phyloP scores from a whole-genome alignment of 1,140 invertebrate species.

The Caenorhabditis brenneri region DNA sequence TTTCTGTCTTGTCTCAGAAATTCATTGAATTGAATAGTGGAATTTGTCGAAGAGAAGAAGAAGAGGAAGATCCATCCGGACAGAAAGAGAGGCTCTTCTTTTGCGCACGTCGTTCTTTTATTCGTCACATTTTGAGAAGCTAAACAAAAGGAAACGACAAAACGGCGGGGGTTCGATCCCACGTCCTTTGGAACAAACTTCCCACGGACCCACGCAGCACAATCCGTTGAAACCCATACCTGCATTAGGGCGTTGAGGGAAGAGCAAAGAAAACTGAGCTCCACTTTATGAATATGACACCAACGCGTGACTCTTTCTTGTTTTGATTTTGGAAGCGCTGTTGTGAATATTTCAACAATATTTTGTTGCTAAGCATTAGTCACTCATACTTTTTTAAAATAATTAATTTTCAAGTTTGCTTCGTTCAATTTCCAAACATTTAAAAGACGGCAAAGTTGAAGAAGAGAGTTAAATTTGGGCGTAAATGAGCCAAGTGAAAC shows the following conservation, averaged over 20 bases:
- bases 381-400: no score
- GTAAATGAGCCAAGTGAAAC: no score
- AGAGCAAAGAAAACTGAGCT: neutral
- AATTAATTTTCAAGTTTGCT: no score
- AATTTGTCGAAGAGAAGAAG: constrained; percentile 10
- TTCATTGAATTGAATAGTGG: constrained; percentile 34
- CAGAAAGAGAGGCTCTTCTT: neutral
- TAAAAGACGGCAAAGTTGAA: no score
- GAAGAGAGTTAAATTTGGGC: no score
- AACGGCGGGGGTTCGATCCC: neutral
- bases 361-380: no score
- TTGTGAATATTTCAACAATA: no score
- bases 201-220: neutral
- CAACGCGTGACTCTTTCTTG: neutral
- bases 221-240: constrained; percentile 30
- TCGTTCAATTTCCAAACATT: no score
- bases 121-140: constrained; percentile 35
- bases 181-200: neutral
- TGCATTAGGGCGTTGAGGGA: neutral
- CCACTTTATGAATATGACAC: neutral
- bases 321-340: neutral
- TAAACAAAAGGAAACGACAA: neutral
- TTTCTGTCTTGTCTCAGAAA: constrained; percentile 19
- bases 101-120: constrained; percentile 33
- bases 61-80: neutral